Percentiles rank a stretch among this genome's conserved stretches.
phyloP scores from a whole-genome alignment of 2,113 vertebrate species.

The Archocentrus centrarchus region DNA sequence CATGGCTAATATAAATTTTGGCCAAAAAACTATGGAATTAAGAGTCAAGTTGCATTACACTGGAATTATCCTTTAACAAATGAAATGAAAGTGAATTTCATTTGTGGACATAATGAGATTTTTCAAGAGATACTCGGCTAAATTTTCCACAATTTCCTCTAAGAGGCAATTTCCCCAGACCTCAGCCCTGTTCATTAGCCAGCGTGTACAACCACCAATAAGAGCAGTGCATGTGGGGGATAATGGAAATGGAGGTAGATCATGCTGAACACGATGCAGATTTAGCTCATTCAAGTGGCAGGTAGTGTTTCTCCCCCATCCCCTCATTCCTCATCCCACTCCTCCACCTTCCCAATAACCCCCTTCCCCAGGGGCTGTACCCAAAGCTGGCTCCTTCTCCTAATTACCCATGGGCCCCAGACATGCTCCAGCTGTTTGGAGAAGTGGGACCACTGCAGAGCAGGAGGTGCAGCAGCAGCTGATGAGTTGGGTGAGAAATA shows the following conservation, averaged over 20 bases:
- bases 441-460: slow-evolving; percentile 57
- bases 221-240: slow-evolving; percentile 37
- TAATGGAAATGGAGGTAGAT: slow-evolving; percentile 60
- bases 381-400: slow-evolving; percentile 67
- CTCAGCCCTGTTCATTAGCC: slow-evolving; percentile 63
- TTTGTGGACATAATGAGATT: slow-evolving; percentile 42
- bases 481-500: slow-evolving; percentile 43
- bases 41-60: neutral
- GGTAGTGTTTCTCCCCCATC: slow-evolving; percentile 43
- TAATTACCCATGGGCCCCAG: slow-evolving; percentile 79
- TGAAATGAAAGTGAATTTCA: slow-evolving; percentile 42
- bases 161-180: slow-evolving; percentile 58
- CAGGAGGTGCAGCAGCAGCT: slow-evolving; percentile 59
- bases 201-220: slow-evolving; percentile 37
- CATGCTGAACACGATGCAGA: slow-evolving; percentile 36
- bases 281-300: slow-evolving; percentile 48
- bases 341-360: slow-evolving; percentile 50
- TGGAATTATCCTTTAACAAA: slow-evolving; percentile 24
- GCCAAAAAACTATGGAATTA: slow-evolving; percentile 1
- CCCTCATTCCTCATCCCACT: slow-evolving; percentile 11
- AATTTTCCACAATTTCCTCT: slow-evolving; percentile 7
- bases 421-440: slow-evolving; percentile 80
- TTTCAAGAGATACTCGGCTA: slow-evolving; percentile 15
- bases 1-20: neutral
- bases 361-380: slow-evolving; percentile 65